Conservation (phyloP, 1,140 invertebrate genomes). For the Zaprionus tsacasi region DNA sequence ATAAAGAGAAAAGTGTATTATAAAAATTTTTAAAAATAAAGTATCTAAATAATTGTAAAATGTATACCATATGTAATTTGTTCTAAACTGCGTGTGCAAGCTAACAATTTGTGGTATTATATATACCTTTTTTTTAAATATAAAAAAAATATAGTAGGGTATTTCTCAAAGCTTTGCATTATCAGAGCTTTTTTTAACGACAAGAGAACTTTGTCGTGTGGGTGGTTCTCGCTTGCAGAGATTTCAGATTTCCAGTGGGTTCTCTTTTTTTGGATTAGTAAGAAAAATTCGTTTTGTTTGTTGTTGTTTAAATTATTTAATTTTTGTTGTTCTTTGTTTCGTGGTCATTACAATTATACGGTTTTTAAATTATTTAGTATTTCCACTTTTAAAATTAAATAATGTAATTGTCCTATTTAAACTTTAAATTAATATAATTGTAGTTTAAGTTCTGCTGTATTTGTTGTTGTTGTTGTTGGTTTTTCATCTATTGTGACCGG, state of each 20-base stretch:
- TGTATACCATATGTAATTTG: slow-evolving; percentile 24
- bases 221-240: no score
- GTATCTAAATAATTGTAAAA: slow-evolving; percentile 46
- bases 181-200: no score
- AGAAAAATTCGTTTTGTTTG: slow-evolving; percentile 19
- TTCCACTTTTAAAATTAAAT: slow-evolving; percentile 82
- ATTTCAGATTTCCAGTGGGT: no score
- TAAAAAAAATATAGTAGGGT: no score
- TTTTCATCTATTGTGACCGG: slow-evolving; percentile 56
- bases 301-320: slow-evolving; percentile 62
- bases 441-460: slow-evolving; percentile 68
- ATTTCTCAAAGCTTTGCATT: no score
- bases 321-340: slow-evolving; percentile 49
- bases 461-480: slow-evolving; percentile 48
- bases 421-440: slow-evolving; percentile 81
- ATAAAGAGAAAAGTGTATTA: slow-evolving; percentile 52
- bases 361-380: slow-evolving; percentile 70
- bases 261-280: neutral
- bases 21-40: slow-evolving; percentile 67
- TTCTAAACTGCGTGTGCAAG: no score
- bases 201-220: no score
- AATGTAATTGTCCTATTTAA: slow-evolving; percentile 83
- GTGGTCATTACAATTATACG: slow-evolving; percentile 47
- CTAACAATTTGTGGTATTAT: no score
- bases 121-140: no score